A percentile compares a stretch with the other conserved stretches of the same genome.
These are phyloP conservation scores for Phortica magna DNA, from an alignment of 2,888 invertebrate species.

Conservation along the genomic window DNA sequence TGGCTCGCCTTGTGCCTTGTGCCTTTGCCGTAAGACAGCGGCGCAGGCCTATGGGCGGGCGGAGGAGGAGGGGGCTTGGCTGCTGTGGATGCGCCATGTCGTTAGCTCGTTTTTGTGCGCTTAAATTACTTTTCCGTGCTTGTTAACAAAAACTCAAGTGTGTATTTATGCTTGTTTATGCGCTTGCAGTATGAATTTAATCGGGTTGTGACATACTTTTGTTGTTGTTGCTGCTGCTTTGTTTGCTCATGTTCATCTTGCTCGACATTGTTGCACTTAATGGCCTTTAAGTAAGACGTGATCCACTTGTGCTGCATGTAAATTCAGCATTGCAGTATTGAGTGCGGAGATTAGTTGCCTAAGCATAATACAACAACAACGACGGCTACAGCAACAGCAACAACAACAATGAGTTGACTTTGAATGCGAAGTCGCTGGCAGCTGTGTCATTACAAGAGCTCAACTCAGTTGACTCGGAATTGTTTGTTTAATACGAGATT, in stretches of 20 bases:
- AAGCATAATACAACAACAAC: not conserved
- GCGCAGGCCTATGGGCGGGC: not conserved
- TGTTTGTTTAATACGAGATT: no score
- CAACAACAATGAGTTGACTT: not conserved
- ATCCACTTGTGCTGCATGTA: not conserved
- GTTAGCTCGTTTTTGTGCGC: not conserved
- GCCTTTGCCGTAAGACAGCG: not conserved
- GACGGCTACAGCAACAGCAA: no score
- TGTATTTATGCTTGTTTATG: constrained; percentile 3
- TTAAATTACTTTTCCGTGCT: constrained; percentile 25
- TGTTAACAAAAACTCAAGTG: constrained; percentile 8
- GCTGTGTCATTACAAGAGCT: not conserved
- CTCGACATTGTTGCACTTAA: constrained; percentile 18
- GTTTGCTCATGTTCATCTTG: not conserved
- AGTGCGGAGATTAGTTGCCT: not conserved
- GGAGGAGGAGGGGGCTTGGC: no score
- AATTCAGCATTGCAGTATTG: not conserved
- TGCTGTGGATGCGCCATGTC: no score
- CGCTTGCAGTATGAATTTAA: constrained; percentile 64
- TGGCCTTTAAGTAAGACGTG: constrained; percentile 20
- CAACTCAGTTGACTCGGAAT: no score
- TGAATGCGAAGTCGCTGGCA: not conserved
- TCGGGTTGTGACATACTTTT: constrained; percentile 54
- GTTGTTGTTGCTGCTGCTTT: not conserved
- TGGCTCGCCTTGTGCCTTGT: not conserved